These are phyloP conservation scores for Calosoma granatense DNA, from an alignment of 1,140 invertebrate genomes.

Conservation along the genomic window DNA sequence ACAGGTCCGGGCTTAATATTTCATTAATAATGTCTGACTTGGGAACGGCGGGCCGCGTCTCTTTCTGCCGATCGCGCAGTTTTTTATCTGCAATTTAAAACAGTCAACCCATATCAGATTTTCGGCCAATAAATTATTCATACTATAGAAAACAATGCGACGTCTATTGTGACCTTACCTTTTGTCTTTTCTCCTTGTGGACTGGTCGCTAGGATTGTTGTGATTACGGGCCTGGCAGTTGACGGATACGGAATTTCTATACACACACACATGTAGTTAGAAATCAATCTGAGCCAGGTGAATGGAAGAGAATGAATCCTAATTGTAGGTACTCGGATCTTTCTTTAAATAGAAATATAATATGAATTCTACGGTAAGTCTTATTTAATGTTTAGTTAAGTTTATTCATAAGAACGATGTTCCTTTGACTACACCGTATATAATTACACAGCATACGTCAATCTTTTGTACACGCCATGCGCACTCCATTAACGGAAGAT, in stretches of 20 bases:
- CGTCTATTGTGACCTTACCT: not conserved
- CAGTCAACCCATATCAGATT: slow-evolving; percentile 8
- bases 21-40: slow-evolving; percentile 7
- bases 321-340: too few species aligned
- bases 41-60: not conserved
- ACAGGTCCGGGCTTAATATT: not conserved
- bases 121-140: slow-evolving; percentile 4
- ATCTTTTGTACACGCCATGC: too few species aligned
- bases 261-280: not conserved
- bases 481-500: too few species aligned
- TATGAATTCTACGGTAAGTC: too few species aligned
- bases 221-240: not conserved
- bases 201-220: not conserved
- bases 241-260: not conserved
- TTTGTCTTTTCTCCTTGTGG: not conserved
- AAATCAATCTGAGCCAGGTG: not conserved
- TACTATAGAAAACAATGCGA: not conserved
- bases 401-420: too few species aligned
- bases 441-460: too few species aligned
- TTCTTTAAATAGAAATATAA: too few species aligned
- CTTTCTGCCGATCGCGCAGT: not conserved
- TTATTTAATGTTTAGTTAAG: too few species aligned
- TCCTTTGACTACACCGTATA: too few species aligned
- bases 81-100: slow-evolving; percentile 9
- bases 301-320: too few species aligned